Evolutionary conservation across 1,140 invertebrate genomes (phyloP).

Genomic region (Drosophila auraria): DNA sequence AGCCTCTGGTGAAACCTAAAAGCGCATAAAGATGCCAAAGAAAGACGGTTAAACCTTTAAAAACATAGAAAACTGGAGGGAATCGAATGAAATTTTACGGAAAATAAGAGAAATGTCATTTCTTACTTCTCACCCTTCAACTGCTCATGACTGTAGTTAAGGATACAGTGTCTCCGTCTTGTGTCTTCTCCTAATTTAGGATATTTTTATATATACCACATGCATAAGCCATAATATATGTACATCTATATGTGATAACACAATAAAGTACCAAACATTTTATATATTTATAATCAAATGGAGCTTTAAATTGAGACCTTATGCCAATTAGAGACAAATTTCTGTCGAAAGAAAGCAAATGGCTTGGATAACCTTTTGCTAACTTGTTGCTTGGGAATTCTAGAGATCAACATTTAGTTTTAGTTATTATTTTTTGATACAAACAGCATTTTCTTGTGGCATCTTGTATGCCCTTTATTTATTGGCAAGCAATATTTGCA

Average conservation of each 20-base stretch:
- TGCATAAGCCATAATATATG: background rate
- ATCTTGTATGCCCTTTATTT: constrained; percentile 73
- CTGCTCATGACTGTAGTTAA: background rate
- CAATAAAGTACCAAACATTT: constrained; percentile 13
- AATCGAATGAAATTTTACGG: too few relatives aligned
- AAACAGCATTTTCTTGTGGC: background rate
- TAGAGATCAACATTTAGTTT: too few relatives aligned
- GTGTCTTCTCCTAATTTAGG: background rate
- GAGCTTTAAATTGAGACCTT: background rate
- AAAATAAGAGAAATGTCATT: background rate
- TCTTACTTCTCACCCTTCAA: background rate
- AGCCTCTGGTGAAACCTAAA: constrained; percentile 12
- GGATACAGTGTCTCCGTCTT: background rate
- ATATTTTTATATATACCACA: constrained; percentile 11
- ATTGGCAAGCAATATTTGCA: constrained; percentile 63
- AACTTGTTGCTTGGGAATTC: too few relatives aligned
- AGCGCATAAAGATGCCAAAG: background rate
- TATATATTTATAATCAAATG: constrained; percentile 15
- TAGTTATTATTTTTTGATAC: background rate
- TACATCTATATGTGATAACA: constrained; percentile 25
- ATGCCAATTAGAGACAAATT: background rate
- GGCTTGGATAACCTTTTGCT: too few relatives aligned
- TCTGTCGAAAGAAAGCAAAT: background rate
- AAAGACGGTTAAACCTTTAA: too few relatives aligned
- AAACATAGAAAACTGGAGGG: background rate